Evolutionary conservation across 2,888 invertebrate species (phyloP).

Genomic region (Chymomyza fuscimana): DNA sequence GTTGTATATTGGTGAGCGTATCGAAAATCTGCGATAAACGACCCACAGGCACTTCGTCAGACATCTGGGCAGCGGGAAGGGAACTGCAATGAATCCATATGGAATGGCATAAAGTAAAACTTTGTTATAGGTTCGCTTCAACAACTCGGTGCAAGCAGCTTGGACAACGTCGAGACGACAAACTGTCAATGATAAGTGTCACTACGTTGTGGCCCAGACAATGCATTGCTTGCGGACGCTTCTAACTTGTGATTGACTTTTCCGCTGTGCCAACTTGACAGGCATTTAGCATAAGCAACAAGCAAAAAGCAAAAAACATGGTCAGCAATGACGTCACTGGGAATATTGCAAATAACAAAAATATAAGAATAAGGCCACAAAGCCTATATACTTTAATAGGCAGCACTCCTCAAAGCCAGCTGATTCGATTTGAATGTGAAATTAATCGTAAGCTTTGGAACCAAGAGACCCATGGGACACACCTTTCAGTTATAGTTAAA

Average conservation of each 20-base stretch:
- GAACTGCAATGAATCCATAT: constrained; percentile 25
- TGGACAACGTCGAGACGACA: not conserved
- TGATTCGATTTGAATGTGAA: no score
- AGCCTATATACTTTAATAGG: no score
- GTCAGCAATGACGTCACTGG: not conserved
- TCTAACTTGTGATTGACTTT: not conserved
- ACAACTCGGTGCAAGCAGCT: no score
- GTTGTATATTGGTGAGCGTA: constrained; percentile 86
- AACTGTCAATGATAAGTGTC: not conserved
- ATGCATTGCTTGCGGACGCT: not conserved
- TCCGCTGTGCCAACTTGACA: not conserved
- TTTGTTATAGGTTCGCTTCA: not conserved
- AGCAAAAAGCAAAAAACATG: not conserved
- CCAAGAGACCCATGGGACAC: no score
- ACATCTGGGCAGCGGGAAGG: constrained; percentile 79
- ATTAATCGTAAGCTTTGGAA: no score
- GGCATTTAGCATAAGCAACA: not conserved
- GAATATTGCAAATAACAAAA: not conserved
- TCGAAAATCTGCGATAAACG: constrained; percentile 91
- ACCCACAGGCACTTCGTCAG: constrained; percentile 85
- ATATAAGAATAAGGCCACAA: no score
- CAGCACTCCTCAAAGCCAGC: no score
- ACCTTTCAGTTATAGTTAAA: no score
- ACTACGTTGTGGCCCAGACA: not conserved
- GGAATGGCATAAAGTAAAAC: not conserved